Evolutionary conservation across 2,888 invertebrate genomes (phyloP).

Genomic region (Hirtodrosophila duncani): DNA sequence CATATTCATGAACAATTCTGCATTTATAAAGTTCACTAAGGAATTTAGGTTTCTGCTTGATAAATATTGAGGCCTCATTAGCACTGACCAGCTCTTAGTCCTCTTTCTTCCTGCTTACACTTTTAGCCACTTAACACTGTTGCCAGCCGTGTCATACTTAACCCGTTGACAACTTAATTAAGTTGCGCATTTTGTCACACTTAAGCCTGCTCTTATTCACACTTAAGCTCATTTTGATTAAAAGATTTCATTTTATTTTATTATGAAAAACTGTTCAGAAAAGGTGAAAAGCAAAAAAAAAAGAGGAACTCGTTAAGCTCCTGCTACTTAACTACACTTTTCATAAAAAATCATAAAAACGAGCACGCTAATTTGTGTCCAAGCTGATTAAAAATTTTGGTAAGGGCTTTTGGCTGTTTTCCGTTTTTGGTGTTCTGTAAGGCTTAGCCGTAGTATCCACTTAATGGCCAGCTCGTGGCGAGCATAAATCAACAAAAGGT

Average conservation of each 20-base stretch:
- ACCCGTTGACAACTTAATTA: slow-evolving; percentile 67
- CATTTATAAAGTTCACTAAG: too few relatives aligned
- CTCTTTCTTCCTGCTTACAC: neutral
- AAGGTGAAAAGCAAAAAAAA: neutral
- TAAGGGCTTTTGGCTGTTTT: slow-evolving; percentile 5
- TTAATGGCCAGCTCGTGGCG: slow-evolving; percentile 58
- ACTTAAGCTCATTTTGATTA: slow-evolving; percentile 23
- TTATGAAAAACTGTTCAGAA: too few relatives aligned
- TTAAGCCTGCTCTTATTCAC: slow-evolving; percentile 44
- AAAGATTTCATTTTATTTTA: too few relatives aligned
- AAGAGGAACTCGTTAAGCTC: slow-evolving; percentile 5
- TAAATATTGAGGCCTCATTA: too few relatives aligned
- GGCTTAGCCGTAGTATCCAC: too few relatives aligned
- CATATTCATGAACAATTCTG: too few relatives aligned
- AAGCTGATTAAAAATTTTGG: slow-evolving; percentile 68
- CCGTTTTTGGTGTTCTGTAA: slow-evolving; percentile 22
- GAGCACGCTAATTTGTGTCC: slow-evolving; percentile 63
- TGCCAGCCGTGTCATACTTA: too few relatives aligned
- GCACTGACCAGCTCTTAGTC: too few relatives aligned
- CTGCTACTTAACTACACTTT: slow-evolving; percentile 33
- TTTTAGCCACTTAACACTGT: slow-evolving; percentile 42
- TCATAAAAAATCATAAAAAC: slow-evolving; percentile 40
- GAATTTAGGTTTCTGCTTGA: too few relatives aligned
- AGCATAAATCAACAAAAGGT: slow-evolving; percentile 60
- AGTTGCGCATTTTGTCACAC: slow-evolving; percentile 60